These are phyloP conservation scores for Leptopterna dolabrata DNA, from an alignment of 2,888 invertebrate species.

Conservation along the genomic window DNA sequence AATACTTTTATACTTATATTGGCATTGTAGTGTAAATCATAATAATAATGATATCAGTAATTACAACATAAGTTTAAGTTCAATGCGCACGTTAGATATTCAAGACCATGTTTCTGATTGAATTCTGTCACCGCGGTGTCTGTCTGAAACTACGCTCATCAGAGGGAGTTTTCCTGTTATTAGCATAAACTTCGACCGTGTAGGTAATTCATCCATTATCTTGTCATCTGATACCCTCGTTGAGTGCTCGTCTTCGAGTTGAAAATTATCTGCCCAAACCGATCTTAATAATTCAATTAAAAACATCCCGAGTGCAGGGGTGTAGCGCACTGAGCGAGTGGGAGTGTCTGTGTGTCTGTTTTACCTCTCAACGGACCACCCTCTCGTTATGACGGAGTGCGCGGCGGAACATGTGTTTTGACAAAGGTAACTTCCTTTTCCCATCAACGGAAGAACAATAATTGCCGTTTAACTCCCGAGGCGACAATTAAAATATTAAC, in stretches of 20 bases:
- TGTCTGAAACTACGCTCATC: not conserved
- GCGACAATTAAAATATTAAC: slow-evolving; percentile 42
- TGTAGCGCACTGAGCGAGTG: not conserved
- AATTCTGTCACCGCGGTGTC: not conserved
- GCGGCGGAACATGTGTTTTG: slow-evolving; percentile 27
- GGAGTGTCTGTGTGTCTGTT: not conserved
- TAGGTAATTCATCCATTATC: slow-evolving; percentile 45
- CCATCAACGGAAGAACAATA: not conserved
- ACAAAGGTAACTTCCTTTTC: slow-evolving; percentile 29
- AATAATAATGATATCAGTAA: too few species aligned
- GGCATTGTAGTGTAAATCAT: too few species aligned
- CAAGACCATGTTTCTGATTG: not conserved
- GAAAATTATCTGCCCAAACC: not conserved
- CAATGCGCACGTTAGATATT: too few species aligned
- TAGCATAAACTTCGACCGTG: slow-evolving; percentile 20
- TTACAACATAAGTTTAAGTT: too few species aligned
- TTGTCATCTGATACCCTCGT: slow-evolving; percentile 17
- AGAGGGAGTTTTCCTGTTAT: slow-evolving; percentile 8
- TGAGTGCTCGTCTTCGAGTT: not conserved
- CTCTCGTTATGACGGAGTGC: not conserved
- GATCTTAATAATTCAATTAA: slow-evolving; percentile 47
- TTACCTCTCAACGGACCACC: not conserved
- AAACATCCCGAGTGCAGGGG: not conserved
- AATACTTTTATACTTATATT: too few species aligned
- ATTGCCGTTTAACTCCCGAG: slow-evolving; percentile 33